Conservation (phyloP, 2,888 invertebrate species). For the Ephialtes manifestator region DNA sequence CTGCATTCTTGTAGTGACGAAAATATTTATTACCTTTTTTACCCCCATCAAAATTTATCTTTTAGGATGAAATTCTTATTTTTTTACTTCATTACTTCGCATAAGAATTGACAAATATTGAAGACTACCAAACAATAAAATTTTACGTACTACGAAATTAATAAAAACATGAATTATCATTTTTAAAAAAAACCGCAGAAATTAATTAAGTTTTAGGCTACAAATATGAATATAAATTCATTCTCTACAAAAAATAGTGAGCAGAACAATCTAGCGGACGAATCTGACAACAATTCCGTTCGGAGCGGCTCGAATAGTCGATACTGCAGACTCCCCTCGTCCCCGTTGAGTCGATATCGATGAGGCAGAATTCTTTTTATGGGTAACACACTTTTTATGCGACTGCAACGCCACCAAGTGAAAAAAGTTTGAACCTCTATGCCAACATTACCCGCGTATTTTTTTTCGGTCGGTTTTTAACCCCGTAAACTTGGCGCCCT, state of each 20-base stretch:
- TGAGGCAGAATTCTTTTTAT: slow-evolving; percentile 81
- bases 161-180: no score
- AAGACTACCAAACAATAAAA: no score
- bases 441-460: slow-evolving; percentile 29
- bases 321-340: slow-evolving; percentile 78
- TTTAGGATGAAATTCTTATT: no score
- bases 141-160: no score
- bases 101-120: no score
- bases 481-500: neutral
- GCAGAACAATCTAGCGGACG: slow-evolving; percentile 80
- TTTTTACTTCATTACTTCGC: no score
- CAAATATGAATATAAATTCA: neutral
- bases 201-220: no score
- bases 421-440: slow-evolving; percentile 44
- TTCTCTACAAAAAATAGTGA: slow-evolving; percentile 39
- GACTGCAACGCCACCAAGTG: slow-evolving; percentile 72
- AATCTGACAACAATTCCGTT: slow-evolving; percentile 71
- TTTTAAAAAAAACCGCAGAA: no score
- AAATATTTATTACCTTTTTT: no score
- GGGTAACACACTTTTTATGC: slow-evolving; percentile 77
- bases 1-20: no score
- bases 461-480: slow-evolving; percentile 56
- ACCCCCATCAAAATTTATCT: no score
- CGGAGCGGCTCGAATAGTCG: slow-evolving; percentile 72
- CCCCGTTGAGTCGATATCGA: slow-evolving; percentile 77